Base-by-base conservation (phyloP, 2,888 invertebrate species). In the Caenorhabditis virilis region DNA sequence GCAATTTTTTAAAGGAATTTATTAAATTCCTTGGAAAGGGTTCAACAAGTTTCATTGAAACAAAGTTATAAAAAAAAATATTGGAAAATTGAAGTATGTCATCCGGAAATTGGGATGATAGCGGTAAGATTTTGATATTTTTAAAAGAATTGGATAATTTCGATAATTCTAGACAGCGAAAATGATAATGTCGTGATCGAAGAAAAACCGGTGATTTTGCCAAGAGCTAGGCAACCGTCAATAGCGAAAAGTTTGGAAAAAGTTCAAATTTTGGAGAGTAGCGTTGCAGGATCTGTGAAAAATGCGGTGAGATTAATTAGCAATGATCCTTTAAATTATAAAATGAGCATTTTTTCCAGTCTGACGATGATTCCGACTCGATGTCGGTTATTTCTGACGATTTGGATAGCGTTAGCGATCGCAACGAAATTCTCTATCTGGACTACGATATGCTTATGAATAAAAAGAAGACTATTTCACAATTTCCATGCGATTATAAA, bases 161-260 rank as follows among this genome's bases (percentile, higher is more conserved):
- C 2, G 39, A 30, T 26, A 18, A 36, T 43, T 62, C 22, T 47
- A 72, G 76, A 74, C 35, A 72, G 72, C 41, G 72, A 69, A 49
- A 63, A 72, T 35, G 76, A 73, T 18, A 68, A 67, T 46, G 73
- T 76, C 16, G 76, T 66, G 13, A 56, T 74, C 36, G 73, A 62
- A 53, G 76, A 69, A 39, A 74, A 74, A 46, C 72, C 73, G 33
- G 70, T 74, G 38, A 70, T 73, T 36, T 53, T 73, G 15, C 72
- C 76, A 4, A 60, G 76, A 13, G 63, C 72, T 22, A 53, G 76
- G 16, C 68, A 72, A 30, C 68, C 73, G 11, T 76, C 76, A 22
- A 68, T 76, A 25, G 75, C 75, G 0, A 71, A 73, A 51, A 76
- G 71, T 59, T 58, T 76, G 20, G 76, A 76, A 49, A 76, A 76